phyloP scores from a whole-genome alignment of 2,113 vertebrate genomes.

The Chaenocephalus aceratus region DNA sequence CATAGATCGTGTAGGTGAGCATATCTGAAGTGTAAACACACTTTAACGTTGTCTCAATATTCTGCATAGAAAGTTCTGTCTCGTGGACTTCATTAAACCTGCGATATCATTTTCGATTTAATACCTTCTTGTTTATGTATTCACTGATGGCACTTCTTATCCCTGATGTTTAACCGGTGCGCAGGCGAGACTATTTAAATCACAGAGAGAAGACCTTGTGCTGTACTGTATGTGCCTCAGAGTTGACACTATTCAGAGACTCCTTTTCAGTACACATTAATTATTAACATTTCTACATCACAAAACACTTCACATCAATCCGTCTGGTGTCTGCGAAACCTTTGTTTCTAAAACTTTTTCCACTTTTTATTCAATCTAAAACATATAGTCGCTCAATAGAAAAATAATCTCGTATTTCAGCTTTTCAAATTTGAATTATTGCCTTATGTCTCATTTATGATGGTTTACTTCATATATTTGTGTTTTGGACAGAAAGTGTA shows the following conservation, averaged over 20 bases:
- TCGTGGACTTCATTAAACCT: neutral
- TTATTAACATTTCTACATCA: neutral
- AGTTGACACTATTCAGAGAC: neutral
- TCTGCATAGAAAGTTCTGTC: neutral
- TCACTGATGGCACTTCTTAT: neutral
- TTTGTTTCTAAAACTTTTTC: neutral
- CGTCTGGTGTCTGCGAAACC: neutral
- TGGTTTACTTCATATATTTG: neutral
- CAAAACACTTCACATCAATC: neutral
- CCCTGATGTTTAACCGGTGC: neutral
- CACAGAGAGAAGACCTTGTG: neutral
- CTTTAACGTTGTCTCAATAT: neutral
- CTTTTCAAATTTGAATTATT: neutral
- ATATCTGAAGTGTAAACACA: slow-evolving; percentile 8
- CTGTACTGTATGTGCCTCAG: slow-evolving; percentile 16
- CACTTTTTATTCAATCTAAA: neutral
- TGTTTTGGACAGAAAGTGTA: neutral
- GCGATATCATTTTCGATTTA: neutral
- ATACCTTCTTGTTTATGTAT: slow-evolving; percentile 11
- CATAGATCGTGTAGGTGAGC: neutral
- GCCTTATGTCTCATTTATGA: neutral
- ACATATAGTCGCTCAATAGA: neutral
- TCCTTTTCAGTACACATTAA: neutral
- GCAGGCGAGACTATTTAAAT: slow-evolving; percentile 18
- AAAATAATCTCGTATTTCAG: neutral